These are phyloP conservation scores for Microtus ochrogaster DNA, from an alignment of 2,113 vertebrate species.

Conservation along the genomic window DNA sequence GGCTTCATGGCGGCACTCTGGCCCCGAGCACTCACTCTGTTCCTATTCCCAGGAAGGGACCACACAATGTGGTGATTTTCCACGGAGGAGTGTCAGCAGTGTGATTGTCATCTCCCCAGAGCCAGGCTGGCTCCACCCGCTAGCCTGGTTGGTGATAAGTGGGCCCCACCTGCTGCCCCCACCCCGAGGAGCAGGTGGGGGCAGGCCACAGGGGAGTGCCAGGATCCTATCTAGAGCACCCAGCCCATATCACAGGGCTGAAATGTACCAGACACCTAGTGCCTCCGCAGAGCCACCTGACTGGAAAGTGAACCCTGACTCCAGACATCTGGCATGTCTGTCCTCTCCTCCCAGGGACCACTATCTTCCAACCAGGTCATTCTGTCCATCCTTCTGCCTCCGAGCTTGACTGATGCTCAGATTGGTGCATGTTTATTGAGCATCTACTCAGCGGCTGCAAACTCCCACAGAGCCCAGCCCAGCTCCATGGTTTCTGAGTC, in stretches of 20 bases:
- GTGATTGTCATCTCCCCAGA: conserved; percentile 50
- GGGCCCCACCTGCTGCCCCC: conserved; percentile 74
- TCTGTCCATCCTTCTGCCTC: conserved; percentile 35
- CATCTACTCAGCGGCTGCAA: conserved; percentile 8
- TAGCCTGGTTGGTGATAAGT: conserved; percentile 70
- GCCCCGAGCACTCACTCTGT: not conserved
- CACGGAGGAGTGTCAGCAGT: conserved; percentile 14
- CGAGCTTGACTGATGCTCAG: conserved; percentile 28
- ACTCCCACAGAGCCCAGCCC: conserved; percentile 29
- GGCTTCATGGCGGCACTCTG: not conserved
- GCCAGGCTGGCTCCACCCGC: conserved; percentile 27
- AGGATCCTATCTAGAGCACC: conserved; percentile 76
- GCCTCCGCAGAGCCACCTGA: conserved; percentile 28
- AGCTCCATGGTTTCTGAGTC: conserved; percentile 24
- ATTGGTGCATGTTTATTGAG: conserved; percentile 26
- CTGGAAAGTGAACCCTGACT: conserved; percentile 44
- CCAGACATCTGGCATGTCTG: not conserved
- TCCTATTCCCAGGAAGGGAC: conserved; percentile 30
- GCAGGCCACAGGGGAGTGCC: conserved; percentile 52
- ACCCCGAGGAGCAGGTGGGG: conserved; percentile 63
- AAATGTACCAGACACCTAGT: not conserved
- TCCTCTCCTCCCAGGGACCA: not conserved
- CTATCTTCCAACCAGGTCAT: conserved; percentile 52
- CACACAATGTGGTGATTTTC: conserved; percentile 62
- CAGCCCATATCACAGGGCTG: conserved; percentile 66